Conservation (phyloP, 1,140 invertebrate genomes). For the Rhopalosiphum maidis region DNA sequence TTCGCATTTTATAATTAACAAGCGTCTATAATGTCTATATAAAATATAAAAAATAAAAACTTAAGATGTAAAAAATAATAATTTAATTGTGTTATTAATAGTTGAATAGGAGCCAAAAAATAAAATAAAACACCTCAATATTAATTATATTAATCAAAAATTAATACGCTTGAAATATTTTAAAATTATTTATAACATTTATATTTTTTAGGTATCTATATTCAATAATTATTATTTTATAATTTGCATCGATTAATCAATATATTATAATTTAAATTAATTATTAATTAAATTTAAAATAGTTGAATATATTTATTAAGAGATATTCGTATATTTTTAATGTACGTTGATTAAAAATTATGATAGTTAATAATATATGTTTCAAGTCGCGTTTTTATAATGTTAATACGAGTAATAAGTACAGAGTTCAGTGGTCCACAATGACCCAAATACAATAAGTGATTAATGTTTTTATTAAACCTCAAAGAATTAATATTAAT, state of each 20-base stretch:
- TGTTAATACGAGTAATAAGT: conserved; percentile 25
- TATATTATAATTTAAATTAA: not conserved
- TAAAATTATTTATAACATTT: not conserved
- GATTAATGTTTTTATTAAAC: not conserved
- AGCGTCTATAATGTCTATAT: not conserved
- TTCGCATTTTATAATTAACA: not conserved
- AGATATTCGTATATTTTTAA: not conserved
- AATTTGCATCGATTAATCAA: not conserved
- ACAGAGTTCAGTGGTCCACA: not conserved
- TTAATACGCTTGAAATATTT: not conserved
- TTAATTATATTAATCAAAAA: not conserved
- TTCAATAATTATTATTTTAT: not conserved
- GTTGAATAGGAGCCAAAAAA: not conserved
- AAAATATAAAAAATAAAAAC: not conserved
- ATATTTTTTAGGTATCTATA: not conserved
- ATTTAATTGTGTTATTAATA: not conserved
- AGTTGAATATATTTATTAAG: not conserved
- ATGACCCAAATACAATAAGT: conserved; percentile 12
- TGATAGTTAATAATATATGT: not conserved
- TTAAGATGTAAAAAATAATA: not conserved
- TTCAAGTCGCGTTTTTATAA: not conserved
- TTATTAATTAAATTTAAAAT: not conserved
- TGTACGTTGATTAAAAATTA: not conserved
- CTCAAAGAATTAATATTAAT: not conserved
- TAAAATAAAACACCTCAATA: not conserved